Evolutionary conservation across 1,140 invertebrate genomes (phyloP).

Genomic region (Tetramorium simillimum): DNA sequence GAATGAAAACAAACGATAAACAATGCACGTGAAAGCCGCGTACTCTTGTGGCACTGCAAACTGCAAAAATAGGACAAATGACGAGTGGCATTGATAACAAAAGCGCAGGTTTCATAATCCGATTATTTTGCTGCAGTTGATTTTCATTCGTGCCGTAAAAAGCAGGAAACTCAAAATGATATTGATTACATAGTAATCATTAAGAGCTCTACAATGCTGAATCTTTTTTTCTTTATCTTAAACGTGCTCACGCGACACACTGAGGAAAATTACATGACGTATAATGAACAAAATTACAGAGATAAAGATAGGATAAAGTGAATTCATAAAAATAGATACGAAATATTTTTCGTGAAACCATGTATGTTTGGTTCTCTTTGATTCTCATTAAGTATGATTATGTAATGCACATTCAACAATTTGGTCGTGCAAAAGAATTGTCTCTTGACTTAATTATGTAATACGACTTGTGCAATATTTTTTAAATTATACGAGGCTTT

Average conservation of each 20-base stretch:
- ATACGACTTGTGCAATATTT: not conserved
- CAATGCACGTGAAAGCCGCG: not conserved
- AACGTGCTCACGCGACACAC: not conserved
- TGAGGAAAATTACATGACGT: not conserved
- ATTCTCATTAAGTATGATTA: not conserved
- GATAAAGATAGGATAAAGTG: not conserved
- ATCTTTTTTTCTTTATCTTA: constrained; percentile 24
- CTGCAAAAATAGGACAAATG: constrained; percentile 34
- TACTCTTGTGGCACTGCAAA: not conserved
- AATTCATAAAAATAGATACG: not conserved
- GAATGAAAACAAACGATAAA: not conserved
- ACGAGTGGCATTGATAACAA: constrained; percentile 24
- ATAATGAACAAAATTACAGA: not conserved
- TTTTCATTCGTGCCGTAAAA: constrained; percentile 12
- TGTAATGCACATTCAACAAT: not conserved
- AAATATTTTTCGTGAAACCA: not conserved
- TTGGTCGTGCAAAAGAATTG: not conserved
- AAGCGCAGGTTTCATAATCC: constrained; percentile 34
- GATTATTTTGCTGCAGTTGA: constrained; percentile 17
- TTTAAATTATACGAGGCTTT: not conserved
- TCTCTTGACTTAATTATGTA: not conserved
- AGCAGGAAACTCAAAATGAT: constrained; percentile 51
- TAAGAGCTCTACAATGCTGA: not conserved
- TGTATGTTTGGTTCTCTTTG: not conserved
- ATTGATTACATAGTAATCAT: constrained; percentile 4